Evolutionary conservation across 2,888 invertebrate species (phyloP).

Genomic region (Drosophila vallismaia): DNA sequence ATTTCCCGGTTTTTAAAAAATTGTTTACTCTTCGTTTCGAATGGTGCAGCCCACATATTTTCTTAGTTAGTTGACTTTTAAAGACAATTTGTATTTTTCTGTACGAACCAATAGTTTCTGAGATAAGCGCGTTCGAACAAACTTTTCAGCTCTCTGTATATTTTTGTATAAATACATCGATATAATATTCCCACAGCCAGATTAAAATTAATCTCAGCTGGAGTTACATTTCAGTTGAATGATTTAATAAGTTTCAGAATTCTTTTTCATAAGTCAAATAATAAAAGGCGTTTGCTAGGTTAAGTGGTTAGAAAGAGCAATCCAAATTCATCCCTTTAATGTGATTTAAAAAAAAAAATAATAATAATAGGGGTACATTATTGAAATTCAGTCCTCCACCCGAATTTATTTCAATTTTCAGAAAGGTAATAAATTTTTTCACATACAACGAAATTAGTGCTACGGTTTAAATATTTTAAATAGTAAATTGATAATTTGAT

Average conservation of each 20-base stretch:
- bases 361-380: slow-evolving; percentile 21
- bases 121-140: no score
- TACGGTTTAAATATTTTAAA: no score
- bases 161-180: not conserved
- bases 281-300: slow-evolving; percentile 39
- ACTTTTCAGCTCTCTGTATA: no score
- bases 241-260: slow-evolving; percentile 54
- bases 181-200: slow-evolving; percentile 60
- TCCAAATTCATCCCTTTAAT: slow-evolving; percentile 57
- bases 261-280: slow-evolving; percentile 32
- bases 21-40: no score
- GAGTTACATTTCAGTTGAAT: slow-evolving; percentile 64
- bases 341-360: slow-evolving; percentile 15
- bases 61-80: no score
- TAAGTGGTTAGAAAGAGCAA: slow-evolving; percentile 68
- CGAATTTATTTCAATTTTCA: not conserved
- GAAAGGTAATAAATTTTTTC: not conserved
- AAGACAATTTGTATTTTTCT: no score
- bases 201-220: slow-evolving; percentile 60
- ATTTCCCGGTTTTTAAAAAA: no score
- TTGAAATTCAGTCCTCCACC: not conserved
- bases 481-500: no score
- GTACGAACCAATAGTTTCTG: no score
- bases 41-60: no score
- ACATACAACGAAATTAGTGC: not conserved